Percentiles rank a stretch among this genome's conserved stretches.
phyloP scores from a whole-genome alignment of 2,797 vertebrate genomes.

The Acrocephalus scirpaceus region DNA sequence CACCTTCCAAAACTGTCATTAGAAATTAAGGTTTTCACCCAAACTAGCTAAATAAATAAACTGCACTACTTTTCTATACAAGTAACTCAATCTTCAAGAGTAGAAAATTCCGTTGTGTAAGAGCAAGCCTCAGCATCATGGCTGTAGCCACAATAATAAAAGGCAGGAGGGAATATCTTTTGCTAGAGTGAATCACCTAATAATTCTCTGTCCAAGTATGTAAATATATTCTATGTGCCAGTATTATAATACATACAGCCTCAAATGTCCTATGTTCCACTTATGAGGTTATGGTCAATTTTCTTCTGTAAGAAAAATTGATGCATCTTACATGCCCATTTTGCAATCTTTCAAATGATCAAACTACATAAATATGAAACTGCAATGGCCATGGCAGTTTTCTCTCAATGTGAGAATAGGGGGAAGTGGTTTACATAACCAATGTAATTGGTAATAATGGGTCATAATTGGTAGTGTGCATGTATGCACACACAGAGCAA shows the following conservation, averaged over 20 bases:
- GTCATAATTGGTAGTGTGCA: neutral
- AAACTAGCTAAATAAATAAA: neutral
- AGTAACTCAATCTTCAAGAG: neutral
- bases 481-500: neutral
- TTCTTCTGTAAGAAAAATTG: neutral
- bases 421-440: neutral
- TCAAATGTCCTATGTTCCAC: neutral
- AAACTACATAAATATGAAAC: neutral
- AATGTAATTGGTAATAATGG: neutral
- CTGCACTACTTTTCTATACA: neutral
- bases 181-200: neutral
- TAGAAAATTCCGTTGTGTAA: neutral
- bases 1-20: neutral
- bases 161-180: neutral
- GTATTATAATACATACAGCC: neutral
- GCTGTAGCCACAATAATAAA: neutral
- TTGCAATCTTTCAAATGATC: neutral
- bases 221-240: neutral
- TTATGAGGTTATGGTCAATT: neutral
- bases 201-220: neutral
- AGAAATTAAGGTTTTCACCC: neutral
- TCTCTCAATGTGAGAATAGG: neutral
- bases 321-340: rapidly evolving
- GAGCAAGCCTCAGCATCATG: neutral
- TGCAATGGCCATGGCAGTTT: neutral